phyloP scores from a whole-genome alignment of 2,888 invertebrate species.

The Chalcosyrphus nemorum region DNA sequence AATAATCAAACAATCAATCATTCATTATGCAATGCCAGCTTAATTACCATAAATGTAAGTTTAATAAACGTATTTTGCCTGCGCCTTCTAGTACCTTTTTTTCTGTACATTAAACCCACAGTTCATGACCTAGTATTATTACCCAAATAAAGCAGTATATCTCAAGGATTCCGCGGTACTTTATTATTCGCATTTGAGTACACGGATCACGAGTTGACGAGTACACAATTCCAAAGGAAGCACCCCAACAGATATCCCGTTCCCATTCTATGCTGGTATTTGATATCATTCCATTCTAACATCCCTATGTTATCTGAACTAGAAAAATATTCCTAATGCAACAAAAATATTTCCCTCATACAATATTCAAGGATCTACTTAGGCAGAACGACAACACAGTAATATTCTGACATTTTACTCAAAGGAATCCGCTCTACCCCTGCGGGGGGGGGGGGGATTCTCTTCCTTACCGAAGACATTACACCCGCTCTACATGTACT shows the following conservation, averaged over 20 bases:
- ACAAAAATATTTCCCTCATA: constrained; percentile 3
- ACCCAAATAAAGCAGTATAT: not conserved
- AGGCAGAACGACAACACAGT: constrained; percentile 17
- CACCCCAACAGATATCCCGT: not conserved
- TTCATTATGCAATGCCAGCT: too few relatives aligned
- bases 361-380: constrained; percentile 32
- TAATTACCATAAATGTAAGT: too few relatives aligned
- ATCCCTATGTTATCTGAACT: constrained; percentile 24
- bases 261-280: not conserved
- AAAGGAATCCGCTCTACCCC: constrained; percentile 12
- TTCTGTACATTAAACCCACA: not conserved
- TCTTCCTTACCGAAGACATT: constrained; percentile 18
- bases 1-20: too few relatives aligned
- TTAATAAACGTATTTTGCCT: too few relatives aligned
- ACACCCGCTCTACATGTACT: constrained; percentile 20
- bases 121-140: not conserved
- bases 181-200: not conserved
- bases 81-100: not conserved
- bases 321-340: constrained; percentile 41
- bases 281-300: constrained; percentile 18
- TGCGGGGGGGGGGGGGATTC: constrained; percentile 7
- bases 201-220: too few relatives aligned
- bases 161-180: not conserved
- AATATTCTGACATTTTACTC: constrained; percentile 17
- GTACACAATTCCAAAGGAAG: not conserved